A percentile compares a stretch with the other conserved stretches of the same genome.
Conservation (phyloP, 2,797 vertebrate species). For the Takifugu rubripes region DNA sequence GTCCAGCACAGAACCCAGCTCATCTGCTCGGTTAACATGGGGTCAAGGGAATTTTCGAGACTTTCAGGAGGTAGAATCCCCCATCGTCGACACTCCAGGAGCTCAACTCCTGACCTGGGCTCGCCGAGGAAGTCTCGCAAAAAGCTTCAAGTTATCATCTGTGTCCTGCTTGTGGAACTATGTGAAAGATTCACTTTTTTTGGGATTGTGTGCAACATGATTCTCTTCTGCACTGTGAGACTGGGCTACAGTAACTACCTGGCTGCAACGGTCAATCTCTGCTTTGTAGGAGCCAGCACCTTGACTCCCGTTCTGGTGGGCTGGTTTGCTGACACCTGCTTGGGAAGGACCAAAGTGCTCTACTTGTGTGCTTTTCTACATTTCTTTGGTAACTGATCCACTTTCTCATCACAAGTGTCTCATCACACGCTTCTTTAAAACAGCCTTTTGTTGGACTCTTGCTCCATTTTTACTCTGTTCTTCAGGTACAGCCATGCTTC, state of each 20-base stretch:
- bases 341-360: constrained; percentile 81
- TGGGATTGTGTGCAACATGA: constrained; percentile 91
- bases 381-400: constrained; percentile 81
- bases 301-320: constrained; percentile 79
- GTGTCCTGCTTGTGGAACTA: constrained; percentile 86
- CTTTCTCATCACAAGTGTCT: constrained; percentile 1
- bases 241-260: constrained; percentile 84
- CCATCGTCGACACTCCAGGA: constrained; percentile 24
- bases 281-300: constrained; percentile 84
- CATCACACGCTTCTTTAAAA: not conserved
- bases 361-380: constrained; percentile 86
- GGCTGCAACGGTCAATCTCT: constrained; percentile 84
- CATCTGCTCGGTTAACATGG: constrained; percentile 55
- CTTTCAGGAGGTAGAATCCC: constrained; percentile 26
- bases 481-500: constrained; percentile 85
- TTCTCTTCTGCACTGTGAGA: constrained; percentile 88
- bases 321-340: constrained; percentile 81
- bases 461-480: not conserved
- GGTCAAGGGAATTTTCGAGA: constrained; percentile 42
- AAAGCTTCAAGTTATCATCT: constrained; percentile 81
- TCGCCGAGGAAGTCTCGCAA: constrained; percentile 57
- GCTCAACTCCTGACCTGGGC: constrained; percentile 16
- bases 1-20: constrained; percentile 23
- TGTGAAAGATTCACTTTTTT: constrained; percentile 91
- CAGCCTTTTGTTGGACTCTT: too few relatives aligned